A percentile compares a stretch with the other conserved stretches of the same genome.
Evolutionary conservation across 37 sponge, comb jelly and placozoan genomes (phyloP).

Genomic region (Cladorhizidae sp.): DNA sequence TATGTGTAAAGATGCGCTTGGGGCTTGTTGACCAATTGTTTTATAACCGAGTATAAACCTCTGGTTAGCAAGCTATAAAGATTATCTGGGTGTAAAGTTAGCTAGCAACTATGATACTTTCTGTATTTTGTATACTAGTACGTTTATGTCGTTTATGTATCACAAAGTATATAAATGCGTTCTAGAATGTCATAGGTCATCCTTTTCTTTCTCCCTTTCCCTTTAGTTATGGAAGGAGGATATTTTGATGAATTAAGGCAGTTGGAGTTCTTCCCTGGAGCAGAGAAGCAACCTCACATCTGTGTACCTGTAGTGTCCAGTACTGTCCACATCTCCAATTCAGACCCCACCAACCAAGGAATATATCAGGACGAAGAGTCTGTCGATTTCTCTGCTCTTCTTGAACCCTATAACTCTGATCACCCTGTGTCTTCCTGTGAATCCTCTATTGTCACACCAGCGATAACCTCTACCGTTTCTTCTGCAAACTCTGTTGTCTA

Average conservation of each 20-base stretch:
- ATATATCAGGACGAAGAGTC: conserved; percentile 66
- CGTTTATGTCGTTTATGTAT: too few species aligned
- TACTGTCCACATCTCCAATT: not conserved
- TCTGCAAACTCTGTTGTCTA: not conserved
- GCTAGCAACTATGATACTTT: too few species aligned
- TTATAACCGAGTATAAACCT: too few species aligned
- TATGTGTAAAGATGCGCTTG: too few species aligned
- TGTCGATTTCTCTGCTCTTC: conserved; percentile 48
- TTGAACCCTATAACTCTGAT: conserved; percentile 34
- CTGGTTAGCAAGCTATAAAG: too few species aligned
- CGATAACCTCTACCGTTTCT: too few species aligned
- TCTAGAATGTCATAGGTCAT: too few species aligned
- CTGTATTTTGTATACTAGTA: too few species aligned
- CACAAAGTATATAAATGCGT: too few species aligned
- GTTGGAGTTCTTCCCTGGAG: conserved; percentile 24
- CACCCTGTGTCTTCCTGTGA: not conserved
- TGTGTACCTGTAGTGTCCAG: conserved; percentile 4
- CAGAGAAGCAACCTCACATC: conserved; percentile 25
- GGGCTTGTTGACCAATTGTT: too few species aligned
- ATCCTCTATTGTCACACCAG: not conserved
- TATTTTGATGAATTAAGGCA: conserved; percentile 31
- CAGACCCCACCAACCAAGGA: not conserved
- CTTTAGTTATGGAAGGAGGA: conserved; percentile 56
- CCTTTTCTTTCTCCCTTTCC: too few species aligned
- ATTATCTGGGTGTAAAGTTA: too few species aligned